phyloP scores from a whole-genome alignment of 1,140 invertebrate species.

The Drosophila tani region DNA sequence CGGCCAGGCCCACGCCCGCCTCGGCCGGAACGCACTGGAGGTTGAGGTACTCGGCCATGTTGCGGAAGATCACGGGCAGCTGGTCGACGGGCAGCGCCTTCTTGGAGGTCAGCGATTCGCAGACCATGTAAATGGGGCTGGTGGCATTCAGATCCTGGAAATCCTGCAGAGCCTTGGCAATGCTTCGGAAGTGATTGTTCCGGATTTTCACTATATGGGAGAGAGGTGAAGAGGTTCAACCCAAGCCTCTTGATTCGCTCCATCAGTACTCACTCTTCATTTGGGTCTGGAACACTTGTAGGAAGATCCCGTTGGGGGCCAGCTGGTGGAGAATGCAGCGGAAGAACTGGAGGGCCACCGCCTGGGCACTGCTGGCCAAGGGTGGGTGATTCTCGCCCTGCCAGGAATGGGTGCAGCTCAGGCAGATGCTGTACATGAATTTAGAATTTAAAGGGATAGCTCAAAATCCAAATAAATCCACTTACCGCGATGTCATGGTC shows the following conservation, averaged over 20 bases:
- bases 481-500: slow-evolving; percentile 93
- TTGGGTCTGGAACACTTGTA: slow-evolving; percentile 97
- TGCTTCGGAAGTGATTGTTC: slow-evolving; percentile 94
- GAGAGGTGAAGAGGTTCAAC: no score
- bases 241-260: no score
- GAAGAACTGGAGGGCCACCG: slow-evolving; percentile 98
- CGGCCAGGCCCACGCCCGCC: slow-evolving; percentile 89
- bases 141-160: slow-evolving; percentile 98
- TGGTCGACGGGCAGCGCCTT: slow-evolving; percentile 93
- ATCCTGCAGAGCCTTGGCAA: slow-evolving; percentile 96
- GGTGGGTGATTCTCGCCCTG: slow-evolving; percentile 95
- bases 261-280: slow-evolving; percentile 88
- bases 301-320: slow-evolving; percentile 97
- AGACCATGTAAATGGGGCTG: slow-evolving; percentile 94
- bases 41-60: slow-evolving; percentile 95
- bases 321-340: slow-evolving; percentile 98
- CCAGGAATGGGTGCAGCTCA: slow-evolving; percentile 94
- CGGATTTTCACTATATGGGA: slow-evolving; percentile 74
- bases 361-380: slow-evolving; percentile 94
- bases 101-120: slow-evolving; percentile 96
- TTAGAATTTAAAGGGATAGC: background rate
- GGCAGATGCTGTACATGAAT: slow-evolving; percentile 87
- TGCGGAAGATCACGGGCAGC: slow-evolving; percentile 91
- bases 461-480: background rate
- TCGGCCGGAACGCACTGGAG: slow-evolving; percentile 94